A percentile compares a stretch with the other conserved stretches of the same genome.
These are phyloP conservation scores for Tetanocera ferruginea DNA, from an alignment of 2,888 invertebrate genomes.

Conservation along the genomic window DNA sequence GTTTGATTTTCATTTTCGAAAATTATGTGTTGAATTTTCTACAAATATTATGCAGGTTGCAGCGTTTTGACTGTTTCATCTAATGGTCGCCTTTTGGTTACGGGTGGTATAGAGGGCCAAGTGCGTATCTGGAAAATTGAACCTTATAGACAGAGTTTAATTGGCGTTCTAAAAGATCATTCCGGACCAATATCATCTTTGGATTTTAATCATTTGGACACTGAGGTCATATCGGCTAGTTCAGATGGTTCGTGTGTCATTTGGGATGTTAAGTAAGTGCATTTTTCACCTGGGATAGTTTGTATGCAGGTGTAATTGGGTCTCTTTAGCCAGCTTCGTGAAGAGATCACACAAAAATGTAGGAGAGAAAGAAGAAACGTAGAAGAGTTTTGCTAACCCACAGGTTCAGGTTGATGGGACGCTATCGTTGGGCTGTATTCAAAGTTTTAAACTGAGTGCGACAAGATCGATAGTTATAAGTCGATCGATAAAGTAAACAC, in stretches of 20 bases:
- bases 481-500: no score
- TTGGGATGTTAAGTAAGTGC: slow-evolving; percentile 86
- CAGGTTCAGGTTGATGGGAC: no score
- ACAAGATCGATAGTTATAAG: no score
- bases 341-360: no score
- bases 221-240: slow-evolving; percentile 89
- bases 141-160: slow-evolving; percentile 76
- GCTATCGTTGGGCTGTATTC: no score
- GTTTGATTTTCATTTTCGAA: neutral
- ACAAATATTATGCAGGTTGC: slow-evolving; percentile 57
- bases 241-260: slow-evolving; percentile 94
- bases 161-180: slow-evolving; percentile 89
- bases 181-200: slow-evolving; percentile 88
- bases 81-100: slow-evolving; percentile 80
- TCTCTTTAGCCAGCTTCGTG: no score
- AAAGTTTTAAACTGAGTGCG: no score
- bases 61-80: slow-evolving; percentile 84
- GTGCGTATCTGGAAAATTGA: slow-evolving; percentile 85
- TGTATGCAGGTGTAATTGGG: no score
- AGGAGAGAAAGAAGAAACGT: no score
- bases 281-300: neutral
- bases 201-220: slow-evolving; percentile 81
- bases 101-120: slow-evolving; percentile 95
- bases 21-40: neutral
- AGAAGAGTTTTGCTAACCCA: no score